Evolutionary conservation across 2,888 invertebrate genomes (phyloP).

Genomic region (Nomada hirtipes): DNA sequence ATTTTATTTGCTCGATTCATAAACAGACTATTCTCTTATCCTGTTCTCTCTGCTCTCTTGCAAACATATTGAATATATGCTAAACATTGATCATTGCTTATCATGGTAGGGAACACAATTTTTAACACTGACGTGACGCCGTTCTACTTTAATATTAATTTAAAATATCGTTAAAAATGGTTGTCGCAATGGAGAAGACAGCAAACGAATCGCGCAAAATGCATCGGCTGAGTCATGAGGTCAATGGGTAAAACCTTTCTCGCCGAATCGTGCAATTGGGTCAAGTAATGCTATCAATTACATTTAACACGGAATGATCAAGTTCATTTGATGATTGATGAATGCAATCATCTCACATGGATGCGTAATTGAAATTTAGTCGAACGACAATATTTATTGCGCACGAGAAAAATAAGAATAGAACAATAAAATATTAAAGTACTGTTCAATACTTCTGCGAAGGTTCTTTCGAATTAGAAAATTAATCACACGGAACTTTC

Average conservation of each 20-base stretch:
- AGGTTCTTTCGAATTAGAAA: too few relatives aligned
- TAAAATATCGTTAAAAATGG: slow-evolving; percentile 29
- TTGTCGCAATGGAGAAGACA: slow-evolving; percentile 12
- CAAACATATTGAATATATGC: slow-evolving; percentile 49
- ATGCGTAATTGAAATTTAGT: too few relatives aligned
- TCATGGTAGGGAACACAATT: slow-evolving; percentile 21
- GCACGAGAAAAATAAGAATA: too few relatives aligned
- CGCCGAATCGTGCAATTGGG: slow-evolving; percentile 49
- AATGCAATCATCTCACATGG: background rate
- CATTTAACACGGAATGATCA: slow-evolving; percentile 9
- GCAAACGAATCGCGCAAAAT: slow-evolving; percentile 22
- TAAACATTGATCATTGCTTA: slow-evolving; percentile 42
- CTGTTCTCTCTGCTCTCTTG: slow-evolving; percentile 6
- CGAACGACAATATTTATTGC: too few relatives aligned
- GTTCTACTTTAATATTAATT: slow-evolving; percentile 46
- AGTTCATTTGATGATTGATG: slow-evolving; percentile 16
- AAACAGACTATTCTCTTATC: slow-evolving; percentile 22
- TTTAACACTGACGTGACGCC: slow-evolving; percentile 28
- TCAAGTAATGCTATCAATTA: slow-evolving; percentile 45
- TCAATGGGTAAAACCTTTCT: slow-evolving; percentile 33
- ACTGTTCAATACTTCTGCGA: too few relatives aligned
- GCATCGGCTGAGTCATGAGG: slow-evolving; percentile 51
- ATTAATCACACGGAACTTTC: too few relatives aligned
- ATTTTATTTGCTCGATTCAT: background rate
- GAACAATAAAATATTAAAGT: too few relatives aligned